These are phyloP conservation scores for Chrysodeixis includens DNA, from an alignment of 2,888 invertebrate species.

Conservation along the genomic window DNA sequence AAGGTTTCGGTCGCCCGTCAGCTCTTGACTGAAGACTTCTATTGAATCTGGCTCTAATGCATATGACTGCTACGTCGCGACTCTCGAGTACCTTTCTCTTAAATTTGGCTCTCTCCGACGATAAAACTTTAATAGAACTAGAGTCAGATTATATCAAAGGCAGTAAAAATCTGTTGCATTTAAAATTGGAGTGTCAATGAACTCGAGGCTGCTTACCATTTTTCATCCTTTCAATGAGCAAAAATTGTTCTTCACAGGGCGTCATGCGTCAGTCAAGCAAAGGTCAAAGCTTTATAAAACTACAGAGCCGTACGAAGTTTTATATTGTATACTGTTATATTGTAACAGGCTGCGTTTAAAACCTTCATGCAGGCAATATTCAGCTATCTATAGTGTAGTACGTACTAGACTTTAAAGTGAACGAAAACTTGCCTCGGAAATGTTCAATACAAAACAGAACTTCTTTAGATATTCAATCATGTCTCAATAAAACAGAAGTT, in stretches of 20 bases:
- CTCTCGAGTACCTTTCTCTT: too few relatives aligned
- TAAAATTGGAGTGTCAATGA: not conserved
- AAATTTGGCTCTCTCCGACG: too few relatives aligned
- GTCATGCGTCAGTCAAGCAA: slow-evolving; percentile 17
- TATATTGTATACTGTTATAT: too few relatives aligned
- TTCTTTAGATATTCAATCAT: slow-evolving; percentile 13
- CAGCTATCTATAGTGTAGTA: slow-evolving; percentile 27
- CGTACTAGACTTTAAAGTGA: slow-evolving; percentile 19
- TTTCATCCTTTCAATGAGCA: not conserved
- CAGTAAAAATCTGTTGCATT: not conserved
- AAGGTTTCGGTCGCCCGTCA: too few relatives aligned
- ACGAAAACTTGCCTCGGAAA: slow-evolving; percentile 6
- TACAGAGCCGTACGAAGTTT: too few relatives aligned
- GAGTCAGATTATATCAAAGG: too few relatives aligned
- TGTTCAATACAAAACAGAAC: slow-evolving; percentile 15
- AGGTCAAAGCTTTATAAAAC: slow-evolving; percentile 45
- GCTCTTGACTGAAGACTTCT: too few relatives aligned
- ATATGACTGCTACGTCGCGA: too few relatives aligned
- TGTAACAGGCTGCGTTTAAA: slow-evolving; percentile 40
- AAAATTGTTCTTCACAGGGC: slow-evolving; percentile 13
- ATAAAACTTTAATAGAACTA: too few relatives aligned
- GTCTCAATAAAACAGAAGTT: slow-evolving; percentile 19
- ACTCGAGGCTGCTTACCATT: not conserved
- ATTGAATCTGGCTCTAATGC: too few relatives aligned
- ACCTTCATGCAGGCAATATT: slow-evolving; percentile 33